Evolutionary conservation across 2,113 vertebrate genomes (phyloP).

Genomic region (Lucifuga dentata): DNA sequence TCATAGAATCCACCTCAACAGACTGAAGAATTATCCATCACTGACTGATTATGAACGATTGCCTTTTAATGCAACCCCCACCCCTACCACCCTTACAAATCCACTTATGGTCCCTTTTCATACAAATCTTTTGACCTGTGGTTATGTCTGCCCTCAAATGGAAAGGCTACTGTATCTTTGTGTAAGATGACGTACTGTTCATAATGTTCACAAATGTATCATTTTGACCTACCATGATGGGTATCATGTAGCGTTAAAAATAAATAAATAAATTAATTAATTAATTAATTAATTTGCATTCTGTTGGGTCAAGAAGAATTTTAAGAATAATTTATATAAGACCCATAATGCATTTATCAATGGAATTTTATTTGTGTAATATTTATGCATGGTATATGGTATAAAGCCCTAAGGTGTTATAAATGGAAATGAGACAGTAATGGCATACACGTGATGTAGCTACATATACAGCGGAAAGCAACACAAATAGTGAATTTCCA

Average conservation of each 20-base stretch:
- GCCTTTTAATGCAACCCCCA: not conserved
- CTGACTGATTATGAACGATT: not conserved
- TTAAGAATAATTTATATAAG: not conserved
- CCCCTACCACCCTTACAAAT: not conserved
- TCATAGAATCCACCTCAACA: not conserved
- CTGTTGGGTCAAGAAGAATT: not conserved
- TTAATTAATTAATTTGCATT: too few relatives aligned
- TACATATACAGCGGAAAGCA: too few relatives aligned
- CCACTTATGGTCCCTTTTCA: not conserved
- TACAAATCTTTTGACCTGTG: too few relatives aligned
- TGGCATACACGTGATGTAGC: too few relatives aligned
- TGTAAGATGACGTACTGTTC: not conserved
- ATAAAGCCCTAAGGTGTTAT: not conserved
- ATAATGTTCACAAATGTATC: constrained; percentile 2
- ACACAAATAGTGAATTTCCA: too few relatives aligned
- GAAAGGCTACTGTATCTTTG: too few relatives aligned
- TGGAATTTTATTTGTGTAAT: not conserved
- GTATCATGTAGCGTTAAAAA: not conserved
- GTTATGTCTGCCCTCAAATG: too few relatives aligned
- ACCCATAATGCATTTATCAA: not conserved
- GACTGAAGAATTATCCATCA: not conserved
- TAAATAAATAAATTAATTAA: too few relatives aligned
- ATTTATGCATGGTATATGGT: not conserved
- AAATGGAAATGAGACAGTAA: not conserved
- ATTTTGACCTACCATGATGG: not conserved